These are phyloP conservation scores for Bombus vancouverensis DNA, from an alignment of 1,140 invertebrate species.

Conservation along the genomic window DNA sequence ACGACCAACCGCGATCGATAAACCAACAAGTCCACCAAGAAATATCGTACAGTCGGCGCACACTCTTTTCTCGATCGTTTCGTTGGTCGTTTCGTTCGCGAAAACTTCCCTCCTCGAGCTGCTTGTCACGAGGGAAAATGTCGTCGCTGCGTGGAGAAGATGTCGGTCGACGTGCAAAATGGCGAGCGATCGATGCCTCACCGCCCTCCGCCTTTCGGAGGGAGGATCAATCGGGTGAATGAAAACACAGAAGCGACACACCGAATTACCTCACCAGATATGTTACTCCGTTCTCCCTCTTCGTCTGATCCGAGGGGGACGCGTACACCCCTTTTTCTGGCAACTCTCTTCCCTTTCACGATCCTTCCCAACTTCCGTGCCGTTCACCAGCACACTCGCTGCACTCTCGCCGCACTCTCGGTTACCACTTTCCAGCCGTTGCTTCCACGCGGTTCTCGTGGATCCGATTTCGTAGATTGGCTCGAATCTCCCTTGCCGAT, in stretches of 20 bases:
- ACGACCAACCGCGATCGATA: conserved; percentile 25
- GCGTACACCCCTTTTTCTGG: not conserved
- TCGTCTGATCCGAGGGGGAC: not conserved
- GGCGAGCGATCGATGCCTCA: conserved; percentile 78
- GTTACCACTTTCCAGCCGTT: not conserved
- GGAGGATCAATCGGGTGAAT: conserved; percentile 49
- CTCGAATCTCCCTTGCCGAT: not conserved
- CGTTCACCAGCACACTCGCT: conserved; percentile 33
- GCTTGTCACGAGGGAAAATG: conserved; percentile 62
- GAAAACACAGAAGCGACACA: conserved; percentile 48
- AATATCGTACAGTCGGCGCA: not conserved
- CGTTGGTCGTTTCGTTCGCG: not conserved
- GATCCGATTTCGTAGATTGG: not conserved
- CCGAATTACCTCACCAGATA: conserved; percentile 12
- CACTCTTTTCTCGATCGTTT: not conserved
- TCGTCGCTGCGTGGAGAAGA: conserved; percentile 66
- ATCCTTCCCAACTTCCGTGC: not conserved
- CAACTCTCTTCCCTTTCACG: not conserved
- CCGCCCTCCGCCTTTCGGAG: conserved; percentile 57
- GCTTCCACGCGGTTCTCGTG: conserved; percentile 1
- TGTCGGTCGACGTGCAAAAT: conserved; percentile 75
- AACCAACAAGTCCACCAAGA: conserved; percentile 1
- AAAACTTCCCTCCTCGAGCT: not conserved
- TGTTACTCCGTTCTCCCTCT: too few species aligned
- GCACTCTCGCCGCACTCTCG: conserved; percentile 41